Conservation (phyloP, 2,113 vertebrate species). For the Beaufortia kweichowensis region DNA sequence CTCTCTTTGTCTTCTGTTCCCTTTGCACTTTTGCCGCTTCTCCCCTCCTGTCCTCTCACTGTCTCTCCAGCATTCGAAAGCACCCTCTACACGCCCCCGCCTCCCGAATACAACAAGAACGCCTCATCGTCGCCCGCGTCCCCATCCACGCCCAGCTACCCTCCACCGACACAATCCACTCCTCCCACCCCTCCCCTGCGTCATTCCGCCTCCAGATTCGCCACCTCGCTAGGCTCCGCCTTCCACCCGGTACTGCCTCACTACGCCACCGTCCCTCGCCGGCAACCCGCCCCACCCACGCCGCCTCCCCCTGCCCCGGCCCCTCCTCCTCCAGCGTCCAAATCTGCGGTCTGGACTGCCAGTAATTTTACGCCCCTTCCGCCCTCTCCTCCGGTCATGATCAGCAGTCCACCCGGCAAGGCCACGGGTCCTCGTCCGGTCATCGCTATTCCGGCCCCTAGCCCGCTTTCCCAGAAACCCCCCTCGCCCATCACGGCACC, state of each 20-base stretch:
- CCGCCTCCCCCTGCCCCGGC: conserved; percentile 67
- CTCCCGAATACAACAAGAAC: conserved; percentile 86
- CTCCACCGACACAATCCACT: conserved; percentile 72
- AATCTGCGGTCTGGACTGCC: conserved; percentile 84
- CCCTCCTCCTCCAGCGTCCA: conserved; percentile 67
- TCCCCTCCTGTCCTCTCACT: conserved; percentile 64
- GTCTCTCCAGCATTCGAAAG: conserved; percentile 88
- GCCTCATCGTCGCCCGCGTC: conserved; percentile 82
- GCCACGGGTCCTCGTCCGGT: conserved; percentile 87
- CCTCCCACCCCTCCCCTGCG: conserved; percentile 93
- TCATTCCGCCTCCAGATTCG: conserved; percentile 93
- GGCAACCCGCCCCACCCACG: conserved; percentile 77
- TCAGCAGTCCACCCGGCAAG: conserved; percentile 94
- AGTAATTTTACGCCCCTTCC: conserved; percentile 89
- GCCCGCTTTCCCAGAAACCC: conserved; percentile 83
- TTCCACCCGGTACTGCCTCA: conserved; percentile 97
- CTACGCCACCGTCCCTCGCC: conserved; percentile 89
- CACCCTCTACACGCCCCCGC: conserved; percentile 85
- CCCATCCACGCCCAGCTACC: conserved; percentile 79
- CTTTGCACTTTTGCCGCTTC: conserved; percentile 72
- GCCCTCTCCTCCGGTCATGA: conserved; percentile 95
- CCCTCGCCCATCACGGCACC: conserved; percentile 76
- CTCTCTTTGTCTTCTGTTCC: conserved; percentile 77
- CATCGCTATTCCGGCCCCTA: conserved; percentile 82
- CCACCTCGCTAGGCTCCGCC: conserved; percentile 94